A percentile compares a stretch with the other conserved stretches of the same genome.
Conservation (phyloP, 2,113 vertebrate genomes). For the Sakesphorus luctuosus region DNA sequence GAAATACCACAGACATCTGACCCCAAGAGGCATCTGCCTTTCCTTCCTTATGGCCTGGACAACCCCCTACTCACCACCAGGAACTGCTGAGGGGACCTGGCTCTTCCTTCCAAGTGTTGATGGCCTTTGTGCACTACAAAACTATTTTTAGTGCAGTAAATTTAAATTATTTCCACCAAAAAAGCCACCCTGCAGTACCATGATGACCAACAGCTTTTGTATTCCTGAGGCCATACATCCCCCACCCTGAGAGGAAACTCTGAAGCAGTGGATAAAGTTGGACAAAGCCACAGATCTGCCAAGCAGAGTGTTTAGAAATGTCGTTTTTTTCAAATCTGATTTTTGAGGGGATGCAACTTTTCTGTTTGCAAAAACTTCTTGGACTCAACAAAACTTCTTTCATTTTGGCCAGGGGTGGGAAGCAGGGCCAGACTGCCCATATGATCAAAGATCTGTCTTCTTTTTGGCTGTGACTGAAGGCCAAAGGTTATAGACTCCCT, state of each 20-base stretch:
- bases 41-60: not conserved
- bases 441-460: not conserved
- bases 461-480: not conserved
- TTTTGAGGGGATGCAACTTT: not conserved
- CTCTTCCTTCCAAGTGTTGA: not conserved
- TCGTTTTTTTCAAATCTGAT: not conserved
- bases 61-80: not conserved
- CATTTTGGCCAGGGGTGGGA: not conserved
- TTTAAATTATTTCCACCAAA: not conserved
- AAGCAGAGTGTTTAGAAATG: not conserved
- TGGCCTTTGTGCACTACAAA: not conserved
- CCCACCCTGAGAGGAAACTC: not conserved
- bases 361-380: not conserved
- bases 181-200: not conserved
- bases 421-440: not conserved
- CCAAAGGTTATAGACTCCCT: not conserved
- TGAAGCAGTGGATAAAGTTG: not conserved
- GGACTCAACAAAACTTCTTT: not conserved
- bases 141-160: not conserved
- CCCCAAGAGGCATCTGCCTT: not conserved
- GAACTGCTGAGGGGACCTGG: not conserved
- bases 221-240: not conserved
- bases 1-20: not conserved
- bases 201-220: not conserved
- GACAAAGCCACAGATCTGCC: not conserved